Conservation (phyloP, 92 coral and sea anemone species). For the Umimayanthus chanpuru region DNA sequence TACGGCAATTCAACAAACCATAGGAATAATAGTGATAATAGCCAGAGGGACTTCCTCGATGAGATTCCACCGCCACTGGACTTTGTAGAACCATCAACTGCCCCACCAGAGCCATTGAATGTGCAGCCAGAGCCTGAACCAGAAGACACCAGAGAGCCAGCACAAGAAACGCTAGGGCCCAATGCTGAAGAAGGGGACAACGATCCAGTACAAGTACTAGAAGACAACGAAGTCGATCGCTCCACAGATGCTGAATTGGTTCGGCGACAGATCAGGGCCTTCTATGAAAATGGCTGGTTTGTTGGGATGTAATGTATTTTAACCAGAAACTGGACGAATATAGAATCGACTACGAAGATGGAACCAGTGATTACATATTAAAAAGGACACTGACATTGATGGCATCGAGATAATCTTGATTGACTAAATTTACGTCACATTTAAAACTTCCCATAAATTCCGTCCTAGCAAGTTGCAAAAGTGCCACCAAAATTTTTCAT, state of each 20-base stretch:
- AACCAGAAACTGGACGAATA: slow-evolving; percentile 14
- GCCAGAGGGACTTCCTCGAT: slow-evolving; percentile 18
- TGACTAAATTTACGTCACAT: too few species aligned
- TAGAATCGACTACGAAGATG: slow-evolving; percentile 14
- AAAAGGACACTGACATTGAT: too few species aligned
- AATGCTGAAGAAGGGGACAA: slow-evolving; percentile 22
- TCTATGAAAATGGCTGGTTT: slow-evolving; percentile 10
- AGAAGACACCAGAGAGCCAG: slow-evolving; percentile 9
- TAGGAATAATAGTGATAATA: too few species aligned
- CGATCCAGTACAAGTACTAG: slow-evolving; percentile 3
- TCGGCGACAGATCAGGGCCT: neutral
- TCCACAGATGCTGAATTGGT: neutral
- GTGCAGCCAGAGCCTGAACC: slow-evolving; percentile 11
- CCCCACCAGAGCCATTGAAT: slow-evolving; percentile 13
- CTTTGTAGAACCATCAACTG: slow-evolving; percentile 7
- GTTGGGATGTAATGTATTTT: neutral
- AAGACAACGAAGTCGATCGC: too few species aligned
- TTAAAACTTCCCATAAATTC: too few species aligned
- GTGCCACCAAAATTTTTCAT: too few species aligned
- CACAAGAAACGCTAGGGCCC: slow-evolving; percentile 17
- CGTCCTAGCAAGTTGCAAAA: too few species aligned
- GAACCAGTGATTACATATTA: too few species aligned
- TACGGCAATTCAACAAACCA: slow-evolving; percentile 34
- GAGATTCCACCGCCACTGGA: slow-evolving; percentile 10
- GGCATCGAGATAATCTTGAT: too few species aligned